Evolutionary conservation across 2,113 vertebrate species (phyloP), one percentile per base, ranked within the genome.

Genomic region (Carassius gibelio): DNA sequence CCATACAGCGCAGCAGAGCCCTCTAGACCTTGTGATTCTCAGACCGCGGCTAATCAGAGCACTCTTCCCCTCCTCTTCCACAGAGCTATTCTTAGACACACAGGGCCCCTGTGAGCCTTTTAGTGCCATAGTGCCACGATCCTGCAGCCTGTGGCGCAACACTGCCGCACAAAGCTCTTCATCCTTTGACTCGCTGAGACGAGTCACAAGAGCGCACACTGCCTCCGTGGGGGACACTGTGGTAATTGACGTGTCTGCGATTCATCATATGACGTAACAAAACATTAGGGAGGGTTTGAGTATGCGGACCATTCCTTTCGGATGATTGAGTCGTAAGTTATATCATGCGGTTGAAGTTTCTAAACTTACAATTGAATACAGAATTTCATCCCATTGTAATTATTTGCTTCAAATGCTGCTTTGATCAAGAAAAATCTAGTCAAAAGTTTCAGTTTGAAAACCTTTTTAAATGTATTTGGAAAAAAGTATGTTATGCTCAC

Each of bases 181-280:
- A 71, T 84, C 86, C 85, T 85, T 89, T 89, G 88, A 85, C 88
- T 89, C 77, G 34, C 66, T 78, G 86, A 83, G 85, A 83, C 62
- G 19, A 84, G 88, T 55, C 82, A 84, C 82, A 88, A 88, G 88
- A 79, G 87, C 80, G 87, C 88, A 86, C 85, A 84, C 80, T 78
- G 82, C 84, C 88, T 74, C 61, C 21, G 72, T 26, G 78, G 78
- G 62, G 72, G 61, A 80, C 80, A 57, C 26, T 78, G 52, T 62
- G 55, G 82, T 84, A 86, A 86, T 68, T 82, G 85, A 84, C 71
- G 36, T 81, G 68, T 69, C 61, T 85, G 76, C 50, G 55, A 80
- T 85, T 79, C 8, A 34, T 86, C 87, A 86, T 42, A 42, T 88
- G 87, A 84, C 59, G 34, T 78, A 72, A 81, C 71, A 82, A 86